Evolutionary conservation across 2,888 invertebrate species (phyloP).

Genomic region (Drosophila peninsularis): DNA sequence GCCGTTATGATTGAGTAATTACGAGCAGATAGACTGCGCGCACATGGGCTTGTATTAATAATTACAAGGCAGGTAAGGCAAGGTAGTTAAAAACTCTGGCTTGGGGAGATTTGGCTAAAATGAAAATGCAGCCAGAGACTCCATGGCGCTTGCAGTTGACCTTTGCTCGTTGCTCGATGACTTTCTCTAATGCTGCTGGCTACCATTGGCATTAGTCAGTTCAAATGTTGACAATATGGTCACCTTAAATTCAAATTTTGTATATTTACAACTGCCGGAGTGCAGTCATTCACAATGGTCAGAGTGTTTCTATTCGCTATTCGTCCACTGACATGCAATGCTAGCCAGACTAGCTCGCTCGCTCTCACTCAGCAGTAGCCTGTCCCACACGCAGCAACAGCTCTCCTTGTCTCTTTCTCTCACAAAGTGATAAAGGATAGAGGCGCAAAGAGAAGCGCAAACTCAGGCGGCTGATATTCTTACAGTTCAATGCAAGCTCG

Average conservation of each 20-base stretch:
- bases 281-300: not conserved
- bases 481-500: no score
- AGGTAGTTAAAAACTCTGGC: not conserved
- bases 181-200: not conserved
- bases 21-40: constrained; percentile 10
- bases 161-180: not conserved
- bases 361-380: not conserved
- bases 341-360: not conserved
- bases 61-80: constrained; percentile 2
- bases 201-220: not conserved
- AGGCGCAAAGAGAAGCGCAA: no score
- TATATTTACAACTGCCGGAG: no score
- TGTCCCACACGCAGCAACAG: not conserved
- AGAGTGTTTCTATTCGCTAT: not conserved
- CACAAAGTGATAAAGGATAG: no score
- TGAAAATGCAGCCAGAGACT: not conserved
- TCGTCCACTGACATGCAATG: no score
- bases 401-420: not conserved
- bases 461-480: no score
- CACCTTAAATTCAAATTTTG: no score
- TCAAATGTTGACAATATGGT: not conserved
- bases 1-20: constrained; percentile 55
- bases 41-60: not conserved
- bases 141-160: not conserved
- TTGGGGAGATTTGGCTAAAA: not conserved